Conservation (phyloP, 1,140 invertebrate species). For the Drosophila orena region DNA sequence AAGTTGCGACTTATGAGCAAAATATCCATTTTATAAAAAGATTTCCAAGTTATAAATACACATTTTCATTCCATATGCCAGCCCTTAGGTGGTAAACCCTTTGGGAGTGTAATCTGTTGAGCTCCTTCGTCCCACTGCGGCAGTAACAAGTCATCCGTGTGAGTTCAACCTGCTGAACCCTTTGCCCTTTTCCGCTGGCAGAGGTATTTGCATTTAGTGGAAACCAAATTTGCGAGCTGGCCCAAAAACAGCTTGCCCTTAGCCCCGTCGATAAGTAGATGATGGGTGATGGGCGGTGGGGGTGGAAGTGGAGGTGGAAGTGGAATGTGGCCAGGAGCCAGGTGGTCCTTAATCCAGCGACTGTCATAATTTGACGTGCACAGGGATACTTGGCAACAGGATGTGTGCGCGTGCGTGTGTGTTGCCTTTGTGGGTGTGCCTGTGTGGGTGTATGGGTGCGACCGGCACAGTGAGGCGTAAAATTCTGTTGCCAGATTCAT, state of each 20-base stretch:
- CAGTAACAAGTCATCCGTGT: constrained; percentile 66
- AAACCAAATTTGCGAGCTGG: constrained; percentile 67
- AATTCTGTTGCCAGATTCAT: constrained; percentile 67
- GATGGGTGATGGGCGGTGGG: neutral
- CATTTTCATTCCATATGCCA: neutral
- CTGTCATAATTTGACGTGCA: constrained; percentile 73
- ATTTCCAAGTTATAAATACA: constrained; percentile 7
- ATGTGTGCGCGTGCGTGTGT: constrained; percentile 15
- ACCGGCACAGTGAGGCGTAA: constrained; percentile 52
- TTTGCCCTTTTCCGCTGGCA: constrained; percentile 33
- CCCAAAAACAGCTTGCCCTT: constrained; percentile 56
- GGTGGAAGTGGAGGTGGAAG: neutral
- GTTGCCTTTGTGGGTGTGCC: neutral
- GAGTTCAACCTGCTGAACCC: constrained; percentile 47
- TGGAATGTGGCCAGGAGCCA: constrained; percentile 19
- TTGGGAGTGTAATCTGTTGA: constrained; percentile 12
- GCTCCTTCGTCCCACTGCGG: constrained; percentile 23
- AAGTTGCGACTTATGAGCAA: neutral
- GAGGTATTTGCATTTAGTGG: constrained; percentile 59
- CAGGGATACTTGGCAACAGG: constrained; percentile 37
- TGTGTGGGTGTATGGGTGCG: constrained; percentile 8
- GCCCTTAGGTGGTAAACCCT: constrained; percentile 12
- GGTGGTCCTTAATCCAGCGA: constrained; percentile 61
- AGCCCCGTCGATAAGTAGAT: constrained; percentile 56
- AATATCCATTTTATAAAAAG: constrained; percentile 1